Evolutionary conservation across 2,888 invertebrate species (phyloP), one percentile per base, ranked within the genome.

Genomic region (Pristionchus entomophagus): DNA sequence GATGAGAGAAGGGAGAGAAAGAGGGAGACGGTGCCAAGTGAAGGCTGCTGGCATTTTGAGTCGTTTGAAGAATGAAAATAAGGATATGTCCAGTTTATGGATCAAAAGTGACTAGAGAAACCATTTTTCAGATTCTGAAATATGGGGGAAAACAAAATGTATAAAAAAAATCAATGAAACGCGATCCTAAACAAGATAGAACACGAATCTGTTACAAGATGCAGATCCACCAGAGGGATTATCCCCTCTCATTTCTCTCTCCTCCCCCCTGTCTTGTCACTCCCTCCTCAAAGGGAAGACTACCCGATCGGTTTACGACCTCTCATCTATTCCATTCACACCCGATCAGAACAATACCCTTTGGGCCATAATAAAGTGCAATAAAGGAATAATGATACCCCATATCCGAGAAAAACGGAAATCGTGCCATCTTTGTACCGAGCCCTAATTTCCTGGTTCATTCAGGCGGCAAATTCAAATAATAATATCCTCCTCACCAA

Each of bases 331-430:
- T 32, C 32, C 29, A 62, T 32, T 62, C 62, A 32, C 62, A 62
- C 62, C 29, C 32, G 62, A 62, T 62, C 29, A 73, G n/a, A 73
- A 26, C 73, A 38, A 73, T 73, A 12, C 73, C n/a, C 73, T 22
- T 19, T 19, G 38, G 5, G 8, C 26, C 22, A 26, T 5, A 41
- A 38, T n/a, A 69, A 35, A 29, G 38, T 17, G 38, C n/a, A 69
- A 17, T 4, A 14, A 38, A 73, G 22, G 6, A 10, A 5, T 38
- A 1, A n/a, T n/a, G 12, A 32, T 32, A 73, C 4, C 1, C 26
- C 41, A 29, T 41, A 73, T 22, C 45, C n/a, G 35, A 35, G 35
- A 69, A 22, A 69, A 10, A 17, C 32, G 38, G 32, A 19, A 32
- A 35, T n/a, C 5, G 8, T 45, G 56, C 5, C 5, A 14, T 8